Conservation (phyloP, 30 jellyfish, hydroid and myxozoan genomes). For the Clytia hemisphaerica region DNA sequence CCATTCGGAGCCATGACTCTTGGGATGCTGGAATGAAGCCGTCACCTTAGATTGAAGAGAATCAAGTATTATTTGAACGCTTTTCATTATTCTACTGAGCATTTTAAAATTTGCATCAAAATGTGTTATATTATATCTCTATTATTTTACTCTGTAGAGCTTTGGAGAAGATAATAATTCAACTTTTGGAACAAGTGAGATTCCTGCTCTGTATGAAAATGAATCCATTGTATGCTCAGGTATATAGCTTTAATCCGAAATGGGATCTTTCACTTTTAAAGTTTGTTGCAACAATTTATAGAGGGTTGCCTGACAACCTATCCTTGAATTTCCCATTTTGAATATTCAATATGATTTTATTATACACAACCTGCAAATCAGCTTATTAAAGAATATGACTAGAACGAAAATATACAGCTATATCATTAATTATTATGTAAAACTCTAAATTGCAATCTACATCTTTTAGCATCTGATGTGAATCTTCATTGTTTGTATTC, state of each 20-base stretch:
- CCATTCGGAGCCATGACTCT: too few species aligned
- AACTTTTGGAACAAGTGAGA: slow-evolving; percentile 41
- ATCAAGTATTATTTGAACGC: too few species aligned
- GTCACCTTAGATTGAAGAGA: too few species aligned
- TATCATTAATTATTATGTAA: background rate
- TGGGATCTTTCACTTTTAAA: background rate
- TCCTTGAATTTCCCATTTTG: slow-evolving; percentile 47
- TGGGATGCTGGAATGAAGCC: too few species aligned
- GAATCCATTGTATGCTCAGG: slow-evolving; percentile 50
- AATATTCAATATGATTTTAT: slow-evolving; percentile 52
- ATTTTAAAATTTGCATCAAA: too few species aligned
- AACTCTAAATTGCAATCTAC: too few species aligned
- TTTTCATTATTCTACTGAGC: too few species aligned
- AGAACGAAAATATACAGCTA: slow-evolving; percentile 59
- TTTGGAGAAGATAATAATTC: slow-evolving; percentile 28
- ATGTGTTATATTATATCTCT: too few species aligned
- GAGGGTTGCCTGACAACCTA: background rate
- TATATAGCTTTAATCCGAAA: background rate
- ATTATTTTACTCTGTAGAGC: background rate
- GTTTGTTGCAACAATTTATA: background rate
- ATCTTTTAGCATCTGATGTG: slow-evolving; percentile 74
- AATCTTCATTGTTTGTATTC: slow-evolving; percentile 77
- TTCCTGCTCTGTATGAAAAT: slow-evolving; percentile 17
- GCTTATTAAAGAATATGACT: slow-evolving; percentile 44
- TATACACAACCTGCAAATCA: slow-evolving; percentile 30